phyloP scores from a whole-genome alignment of 2,797 vertebrate species.

The Podarcis siculus region DNA sequence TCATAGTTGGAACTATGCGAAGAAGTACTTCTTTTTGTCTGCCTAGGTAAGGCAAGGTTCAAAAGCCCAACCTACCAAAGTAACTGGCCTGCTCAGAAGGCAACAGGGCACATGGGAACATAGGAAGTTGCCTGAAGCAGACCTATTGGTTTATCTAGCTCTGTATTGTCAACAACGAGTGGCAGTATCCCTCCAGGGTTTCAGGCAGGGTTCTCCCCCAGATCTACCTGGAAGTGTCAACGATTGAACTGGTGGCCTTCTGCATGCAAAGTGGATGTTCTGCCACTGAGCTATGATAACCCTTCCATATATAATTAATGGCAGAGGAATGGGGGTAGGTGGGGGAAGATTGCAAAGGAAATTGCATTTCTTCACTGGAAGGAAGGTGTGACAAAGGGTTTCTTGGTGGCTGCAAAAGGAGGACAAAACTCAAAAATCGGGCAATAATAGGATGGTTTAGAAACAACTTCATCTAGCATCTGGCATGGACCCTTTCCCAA shows the following conservation, averaged over 20 bases:
- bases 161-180: too few relatives aligned
- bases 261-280: too few relatives aligned
- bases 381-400: neutral
- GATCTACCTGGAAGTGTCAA: too few relatives aligned
- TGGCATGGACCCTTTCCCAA: neutral
- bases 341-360: neutral
- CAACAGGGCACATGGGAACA: neutral
- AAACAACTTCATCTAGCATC: neutral
- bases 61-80: conserved; percentile 7
- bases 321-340: neutral
- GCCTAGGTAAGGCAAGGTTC: neutral
- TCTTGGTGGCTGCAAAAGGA: neutral
- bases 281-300: too few relatives aligned
- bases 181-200: too few relatives aligned
- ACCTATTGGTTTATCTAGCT: too few relatives aligned
- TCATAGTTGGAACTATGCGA: too few relatives aligned
- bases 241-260: too few relatives aligned
- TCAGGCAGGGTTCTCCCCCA: too few relatives aligned
- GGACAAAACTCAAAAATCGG: neutral
- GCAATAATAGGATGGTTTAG: neutral
- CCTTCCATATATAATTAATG: neutral
- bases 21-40: neutral
- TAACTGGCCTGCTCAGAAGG: neutral
- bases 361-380: neutral
- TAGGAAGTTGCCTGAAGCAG: too few relatives aligned